Evolutionary conservation across 2,888 invertebrate genomes (phyloP).

Genomic region (Apotomis turbidana): DNA sequence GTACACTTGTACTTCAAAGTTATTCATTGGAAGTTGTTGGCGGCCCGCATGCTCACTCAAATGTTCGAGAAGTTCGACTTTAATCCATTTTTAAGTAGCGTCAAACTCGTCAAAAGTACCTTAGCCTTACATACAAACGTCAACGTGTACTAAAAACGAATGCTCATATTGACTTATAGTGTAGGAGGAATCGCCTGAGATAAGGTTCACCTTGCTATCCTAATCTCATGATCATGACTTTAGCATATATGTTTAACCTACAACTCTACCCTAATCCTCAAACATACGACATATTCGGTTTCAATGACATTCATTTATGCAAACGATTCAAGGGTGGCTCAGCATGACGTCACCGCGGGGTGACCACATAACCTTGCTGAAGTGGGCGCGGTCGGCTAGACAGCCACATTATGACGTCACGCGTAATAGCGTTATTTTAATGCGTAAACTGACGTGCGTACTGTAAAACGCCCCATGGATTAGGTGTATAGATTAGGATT

Average conservation of each 20-base stretch:
- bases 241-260: conserved; percentile 5
- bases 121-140: too few species aligned
- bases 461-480: neutral
- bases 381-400: conserved; percentile 50
- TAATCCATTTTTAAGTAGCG: too few species aligned
- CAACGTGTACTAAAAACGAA: too few species aligned
- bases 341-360: conserved; percentile 51
- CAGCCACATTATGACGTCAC: conserved; percentile 47
- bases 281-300: conserved; percentile 14
- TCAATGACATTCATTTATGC: conserved; percentile 13
- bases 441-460: neutral
- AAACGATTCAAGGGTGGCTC: conserved; percentile 38
- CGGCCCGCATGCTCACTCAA: too few species aligned
- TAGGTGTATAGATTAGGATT: too few species aligned
- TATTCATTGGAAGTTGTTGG: too few species aligned
- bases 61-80: too few species aligned
- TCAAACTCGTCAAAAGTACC: too few species aligned
- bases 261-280: neutral
- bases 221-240: conserved; percentile 7
- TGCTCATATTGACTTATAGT: conserved; percentile 39
- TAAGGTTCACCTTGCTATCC: conserved; percentile 19
- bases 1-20: too few species aligned
- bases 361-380: conserved; percentile 51
- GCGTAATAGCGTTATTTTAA: conserved; percentile 44
- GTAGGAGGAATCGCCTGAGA: conserved; percentile 5